Conservation (phyloP, 1,140 invertebrate genomes). For the Zophobas morio region DNA sequence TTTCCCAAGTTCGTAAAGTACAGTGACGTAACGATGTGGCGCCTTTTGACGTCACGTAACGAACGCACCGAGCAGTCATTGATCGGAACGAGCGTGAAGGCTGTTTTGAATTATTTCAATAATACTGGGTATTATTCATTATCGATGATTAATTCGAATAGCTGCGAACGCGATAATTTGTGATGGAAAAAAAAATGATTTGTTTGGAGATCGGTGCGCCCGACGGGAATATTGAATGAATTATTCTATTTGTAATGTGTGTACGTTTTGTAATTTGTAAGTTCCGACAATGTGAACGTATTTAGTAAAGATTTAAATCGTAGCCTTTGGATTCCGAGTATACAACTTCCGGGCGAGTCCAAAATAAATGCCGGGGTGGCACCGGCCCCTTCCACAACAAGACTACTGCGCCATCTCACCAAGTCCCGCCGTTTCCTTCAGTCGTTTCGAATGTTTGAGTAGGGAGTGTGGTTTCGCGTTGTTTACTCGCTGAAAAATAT, state of each 20-base stretch:
- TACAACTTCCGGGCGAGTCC: conserved; percentile 49
- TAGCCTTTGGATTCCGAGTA: conserved; percentile 34
- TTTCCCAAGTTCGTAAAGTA: conserved; percentile 23
- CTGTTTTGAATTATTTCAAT: conserved; percentile 8
- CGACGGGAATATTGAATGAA: no score
- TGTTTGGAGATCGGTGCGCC: not conserved
- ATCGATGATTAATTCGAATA: not conserved
- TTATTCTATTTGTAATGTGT: not conserved
- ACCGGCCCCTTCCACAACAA: conserved; percentile 45
- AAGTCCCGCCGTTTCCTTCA: conserved; percentile 50
- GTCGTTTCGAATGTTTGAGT: conserved; percentile 52
- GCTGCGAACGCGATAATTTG: not conserved
- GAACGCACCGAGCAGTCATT: conserved; percentile 21
- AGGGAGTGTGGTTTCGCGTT: conserved; percentile 20
- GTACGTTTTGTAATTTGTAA: not conserved
- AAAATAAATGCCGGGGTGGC: conserved; percentile 48
- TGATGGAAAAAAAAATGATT: not conserved
- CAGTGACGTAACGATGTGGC: conserved; percentile 30
- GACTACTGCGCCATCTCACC: conserved; percentile 45
- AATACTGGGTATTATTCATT: not conserved
- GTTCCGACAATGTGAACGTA: not conserved
- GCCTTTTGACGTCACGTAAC: conserved; percentile 41
- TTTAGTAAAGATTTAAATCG: conserved; percentile 42
- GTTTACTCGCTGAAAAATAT: conserved; percentile 5
- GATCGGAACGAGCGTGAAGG: conserved; percentile 27